A percentile compares a stretch with the other conserved stretches of the same genome.
Conservation (phyloP, 2,113 vertebrate species). For the Rhynchopsitta pachyrhyncha region DNA sequence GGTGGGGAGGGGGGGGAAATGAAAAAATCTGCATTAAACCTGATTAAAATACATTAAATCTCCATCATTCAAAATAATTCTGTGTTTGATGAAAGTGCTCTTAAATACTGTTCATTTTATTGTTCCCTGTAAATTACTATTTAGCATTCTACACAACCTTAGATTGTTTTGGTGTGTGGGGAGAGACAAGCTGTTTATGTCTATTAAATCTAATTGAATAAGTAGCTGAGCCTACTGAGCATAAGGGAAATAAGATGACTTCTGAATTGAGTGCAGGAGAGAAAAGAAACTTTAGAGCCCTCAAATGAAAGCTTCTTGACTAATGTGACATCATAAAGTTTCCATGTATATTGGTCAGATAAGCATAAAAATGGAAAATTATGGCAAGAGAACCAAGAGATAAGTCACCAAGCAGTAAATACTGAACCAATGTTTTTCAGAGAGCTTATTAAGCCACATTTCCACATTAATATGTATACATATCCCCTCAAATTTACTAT, state of each 20-base stretch:
- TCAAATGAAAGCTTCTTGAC: slow-evolving; percentile 70
- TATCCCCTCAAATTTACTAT: not conserved
- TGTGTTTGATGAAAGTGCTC: not conserved
- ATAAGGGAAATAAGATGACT: not conserved
- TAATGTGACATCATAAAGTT: slow-evolving; percentile 59
- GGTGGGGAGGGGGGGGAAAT: rapidly evolving
- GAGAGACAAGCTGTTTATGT: not conserved
- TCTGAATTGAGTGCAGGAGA: slow-evolving; percentile 35
- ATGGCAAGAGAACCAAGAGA: slow-evolving; percentile 15
- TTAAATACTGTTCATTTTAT: not conserved
- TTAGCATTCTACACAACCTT: not conserved
- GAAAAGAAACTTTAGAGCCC: slow-evolving; percentile 84
- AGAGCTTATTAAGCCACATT: not conserved
- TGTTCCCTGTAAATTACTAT: not conserved
- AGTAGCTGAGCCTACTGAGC: not conserved
- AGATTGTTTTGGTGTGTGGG: not conserved
- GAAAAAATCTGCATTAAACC: not conserved
- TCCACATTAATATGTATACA: not conserved
- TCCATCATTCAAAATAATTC: not conserved
- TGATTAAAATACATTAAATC: not conserved
- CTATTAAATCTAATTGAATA: not conserved
- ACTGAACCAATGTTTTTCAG: not conserved
- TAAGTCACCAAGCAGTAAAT: not conserved
- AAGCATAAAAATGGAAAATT: slow-evolving; percentile 80
- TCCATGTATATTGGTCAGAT: slow-evolving; percentile 71